Base-by-base conservation (phyloP, 2,888 invertebrate genomes). In the Lycia hirtaria region DNA sequence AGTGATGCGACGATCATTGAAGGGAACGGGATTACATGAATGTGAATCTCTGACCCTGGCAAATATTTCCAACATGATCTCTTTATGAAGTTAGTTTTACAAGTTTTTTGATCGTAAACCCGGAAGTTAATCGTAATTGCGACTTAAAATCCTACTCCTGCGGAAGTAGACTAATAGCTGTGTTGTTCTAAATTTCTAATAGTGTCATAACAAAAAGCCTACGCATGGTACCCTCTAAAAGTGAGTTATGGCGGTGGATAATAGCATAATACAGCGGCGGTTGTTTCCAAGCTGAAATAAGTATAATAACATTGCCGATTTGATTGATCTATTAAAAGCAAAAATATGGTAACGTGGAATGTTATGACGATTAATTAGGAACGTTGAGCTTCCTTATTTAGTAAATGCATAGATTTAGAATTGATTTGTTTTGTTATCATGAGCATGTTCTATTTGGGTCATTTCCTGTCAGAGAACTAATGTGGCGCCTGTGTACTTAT, bases 21-120 rank as follows among this genome's bases (percentile, higher is more conserved):
- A 72, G 74, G 75, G 68, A 68, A 57, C 63, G 54, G 14, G 58
- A 67, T 62, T 66, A 51, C 52, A 30, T 33, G 72, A 74, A 75
- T 71, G 68, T 71, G 54, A 51, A 63, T 37, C 75, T 73, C 67
- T 76, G 80, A 76, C 78, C 78, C 63, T 74, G 65, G 28, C 40
- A 43, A 53, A 62, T 56, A 41, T 28, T 32, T 43, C 15, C 19
- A 56, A 41, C 56, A 33, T 32, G 44, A 35, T 64, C 68, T 75
- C 76, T 76, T 78, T 59, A 63, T 51, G 54, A 12, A 55, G 55
- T 52, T 52, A 35, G 59, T 56, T n/a, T n/a, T 53, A 45, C 51
- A 51, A 32, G 38, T 57, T 63, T 48, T 58, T 56, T n/a, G 17
- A 24, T 14, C n/a, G 26, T 32, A 35, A 35, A 24, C 37, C 32